Base-by-base conservation (phyloP, 2,888 invertebrate species). In the Orthonevra nobilis region DNA sequence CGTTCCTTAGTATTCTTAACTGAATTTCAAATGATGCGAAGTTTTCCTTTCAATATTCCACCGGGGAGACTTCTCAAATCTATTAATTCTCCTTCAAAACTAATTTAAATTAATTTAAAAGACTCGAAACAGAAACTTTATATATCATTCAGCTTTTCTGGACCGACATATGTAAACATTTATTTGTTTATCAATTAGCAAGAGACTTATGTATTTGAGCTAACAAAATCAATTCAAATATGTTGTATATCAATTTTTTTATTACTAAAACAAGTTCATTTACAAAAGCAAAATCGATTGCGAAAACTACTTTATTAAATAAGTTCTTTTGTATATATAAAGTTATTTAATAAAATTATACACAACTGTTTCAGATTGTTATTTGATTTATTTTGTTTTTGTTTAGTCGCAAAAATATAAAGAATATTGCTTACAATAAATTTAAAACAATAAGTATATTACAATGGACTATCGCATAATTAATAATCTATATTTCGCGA, bases 131-230 rank as follows among this genome's bases (percentile, higher is more conserved):
- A n/a, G n/a, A n/a, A 12, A 38, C 28, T 48, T n/a, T n/a, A 54
- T 44, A 68, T 74, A 74, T 68, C 68, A 74, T 68, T 63, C 52
- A 46, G 63, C 52, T 68, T 68, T 74, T 40, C 70, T 63, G 63
- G 26, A 52, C 48, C 17, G 34, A 70, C 26, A 77, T 63, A 70
- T 77, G 72, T 72, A 74, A 50, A 56, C 30, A 30, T 9, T 9
- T 61, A 38, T 58, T 77, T 48, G 58, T 72, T 72, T 72, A 77
- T 32, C 64, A 34, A 58, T 72, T 77, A 77, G 72, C 77, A 72
- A 79, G 66, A 79, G 72, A 66, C 64, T 79, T 66, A 54, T 73
- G 28, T 61, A 66, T 60, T 72, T 75, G 40, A 20, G 54, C 60
- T 75, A 34, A 56, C 36, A 26, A 30, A 40, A 50, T 34, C 14